Evolutionary conservation across 2,113 vertebrate genomes (phyloP).

Genomic region (Pantherophis guttatus): DNA sequence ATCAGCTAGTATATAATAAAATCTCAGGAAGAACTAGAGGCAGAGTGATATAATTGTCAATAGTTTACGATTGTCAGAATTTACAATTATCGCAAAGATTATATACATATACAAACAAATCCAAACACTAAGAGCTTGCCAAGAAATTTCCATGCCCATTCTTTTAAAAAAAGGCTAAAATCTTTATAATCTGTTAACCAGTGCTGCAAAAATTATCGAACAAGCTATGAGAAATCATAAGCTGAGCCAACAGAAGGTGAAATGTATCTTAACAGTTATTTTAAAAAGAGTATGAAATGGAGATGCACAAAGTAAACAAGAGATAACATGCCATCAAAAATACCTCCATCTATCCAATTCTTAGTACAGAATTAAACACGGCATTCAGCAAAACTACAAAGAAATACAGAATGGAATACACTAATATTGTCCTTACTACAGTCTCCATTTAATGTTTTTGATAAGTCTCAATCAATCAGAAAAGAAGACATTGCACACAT

Average conservation of each 20-base stretch:
- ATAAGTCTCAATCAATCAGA: constrained; percentile 6
- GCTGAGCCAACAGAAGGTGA: neutral
- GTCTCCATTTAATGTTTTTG: constrained; percentile 7
- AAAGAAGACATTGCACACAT: neutral
- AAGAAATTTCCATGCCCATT: neutral
- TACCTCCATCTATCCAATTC: neutral
- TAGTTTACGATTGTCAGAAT: neutral
- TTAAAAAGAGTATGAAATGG: neutral
- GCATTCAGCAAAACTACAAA: neutral
- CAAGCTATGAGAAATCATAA: constrained; percentile 9
- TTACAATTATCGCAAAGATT: neutral
- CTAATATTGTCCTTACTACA: constrained; percentile 15
- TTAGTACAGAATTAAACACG: neutral
- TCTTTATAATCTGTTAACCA: neutral
- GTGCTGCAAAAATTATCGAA: neutral
- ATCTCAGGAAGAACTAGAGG: neutral
- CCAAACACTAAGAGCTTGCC: neutral
- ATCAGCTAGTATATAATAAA: neutral
- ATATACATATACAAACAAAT: neutral
- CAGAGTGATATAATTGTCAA: neutral
- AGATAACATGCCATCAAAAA: neutral
- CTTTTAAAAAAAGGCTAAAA: neutral
- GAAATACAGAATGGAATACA: constrained; percentile 9
- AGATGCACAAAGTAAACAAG: neutral
- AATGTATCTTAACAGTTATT: neutral